phyloP scores from a whole-genome alignment of 1,140 invertebrate genomes.

The Aphidius gifuensis region DNA sequence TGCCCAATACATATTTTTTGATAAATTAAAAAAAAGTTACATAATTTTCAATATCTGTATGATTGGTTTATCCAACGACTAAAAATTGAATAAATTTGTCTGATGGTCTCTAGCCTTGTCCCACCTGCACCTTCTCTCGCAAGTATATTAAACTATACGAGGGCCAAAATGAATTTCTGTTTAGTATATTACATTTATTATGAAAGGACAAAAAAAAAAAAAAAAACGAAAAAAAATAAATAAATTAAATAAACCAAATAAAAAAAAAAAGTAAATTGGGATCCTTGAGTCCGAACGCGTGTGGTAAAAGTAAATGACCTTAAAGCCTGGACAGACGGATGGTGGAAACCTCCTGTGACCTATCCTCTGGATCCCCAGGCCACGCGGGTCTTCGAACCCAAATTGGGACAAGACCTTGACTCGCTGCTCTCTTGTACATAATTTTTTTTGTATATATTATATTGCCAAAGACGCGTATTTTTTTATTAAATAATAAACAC shows the following conservation, averaged over 20 bases:
- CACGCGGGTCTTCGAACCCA: conserved; percentile 43
- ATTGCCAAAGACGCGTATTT: no score
- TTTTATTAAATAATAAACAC: no score
- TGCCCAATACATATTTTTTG: no score
- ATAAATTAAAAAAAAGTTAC: no score
- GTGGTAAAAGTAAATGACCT: conserved; percentile 54
- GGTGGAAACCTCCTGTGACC: conserved; percentile 30
- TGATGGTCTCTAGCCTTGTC: not conserved
- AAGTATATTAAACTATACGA: conserved; percentile 35
- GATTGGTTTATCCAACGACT: no score
- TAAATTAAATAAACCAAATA: conserved; percentile 2
- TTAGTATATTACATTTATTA: conserved; percentile 30
- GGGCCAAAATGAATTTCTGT: conserved; percentile 42
- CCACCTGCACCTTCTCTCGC: conserved; percentile 30
- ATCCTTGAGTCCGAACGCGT: conserved; percentile 19
- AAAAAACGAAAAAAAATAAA: not conserved
- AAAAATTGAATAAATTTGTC: no score
- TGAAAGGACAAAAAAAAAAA: conserved; percentile 29
- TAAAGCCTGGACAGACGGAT: conserved; percentile 13
- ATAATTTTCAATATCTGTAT: no score
- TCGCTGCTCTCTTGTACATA: conserved; percentile 24
- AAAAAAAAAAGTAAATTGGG: conserved; percentile 8
- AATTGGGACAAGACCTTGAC: conserved; percentile 51
- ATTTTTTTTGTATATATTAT: no score
- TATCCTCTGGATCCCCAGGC: conserved; percentile 33